Base-by-base conservation (phyloP, 2,797 vertebrate genomes). In the Pygocentrus nattereri region DNA sequence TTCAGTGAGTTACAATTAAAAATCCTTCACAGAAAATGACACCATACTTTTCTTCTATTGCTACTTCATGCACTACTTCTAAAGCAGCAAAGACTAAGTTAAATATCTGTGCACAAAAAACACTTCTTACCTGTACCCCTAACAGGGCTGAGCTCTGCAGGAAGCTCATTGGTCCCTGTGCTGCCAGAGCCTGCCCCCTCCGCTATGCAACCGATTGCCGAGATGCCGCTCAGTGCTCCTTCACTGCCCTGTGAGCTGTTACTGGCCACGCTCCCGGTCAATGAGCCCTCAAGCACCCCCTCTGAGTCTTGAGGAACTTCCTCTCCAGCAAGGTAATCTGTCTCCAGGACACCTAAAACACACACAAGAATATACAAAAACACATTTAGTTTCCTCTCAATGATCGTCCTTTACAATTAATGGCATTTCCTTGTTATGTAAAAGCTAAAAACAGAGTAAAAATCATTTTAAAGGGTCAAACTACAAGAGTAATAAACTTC, bases 201-300 rank as follows among this genome's bases (percentile, higher is more conserved):
- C 7, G 95, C 85, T 13, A 95, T 94, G 84, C 95, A 96, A 78
- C 94, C 94, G 50, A 96, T 95, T 65, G 95, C 95, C 0, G 94
- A 95, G 85, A 96, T 95, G 38, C 95, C 95, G 74, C 94, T 96
- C 83, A 95, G 77, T 30, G 94, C 83, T 30, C 96, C 95, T 11
- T 98, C 97, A 0, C 95, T 97, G 83, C 97, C 97, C 1, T 96
- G 90, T 7, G 97, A 98, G 88, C 96, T 96, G 88, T 95, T 95
- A 83, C 97, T 99, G 52, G 96, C 97, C 88, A 97, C 91, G 3
- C 97, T 98, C 72, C 96, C 96, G 0, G 96, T 96, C 79, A 98
- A 88, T 2, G 97, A 97, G 69, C 93, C 91, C 64, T 98, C 97
- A 82, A 96, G 97, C 44, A 88, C 88, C 1, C 92, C 88, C 73